Base-by-base conservation (phyloP, 2,797 vertebrate genomes). In the Channa striata region DNA sequence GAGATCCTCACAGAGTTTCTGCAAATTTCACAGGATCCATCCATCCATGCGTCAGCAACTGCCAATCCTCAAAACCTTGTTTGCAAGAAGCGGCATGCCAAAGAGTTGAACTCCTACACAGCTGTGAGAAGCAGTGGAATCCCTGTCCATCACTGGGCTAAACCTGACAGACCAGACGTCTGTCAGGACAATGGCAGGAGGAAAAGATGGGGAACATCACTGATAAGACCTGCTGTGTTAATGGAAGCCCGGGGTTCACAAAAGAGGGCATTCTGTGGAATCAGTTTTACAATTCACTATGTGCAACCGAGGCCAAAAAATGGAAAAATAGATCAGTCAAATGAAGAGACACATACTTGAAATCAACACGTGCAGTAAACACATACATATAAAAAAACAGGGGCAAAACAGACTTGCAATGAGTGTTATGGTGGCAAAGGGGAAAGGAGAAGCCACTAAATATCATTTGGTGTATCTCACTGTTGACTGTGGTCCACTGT, bases 391-490 rank as follows among this genome's bases (percentile, higher is more conserved):
- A 30, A 74, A 46, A 25, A 62, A 36, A n/a, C 3, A 43, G 57
- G 58, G n/a, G n/a, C 39, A 59, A 74, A 52, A 42, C 11, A 66
- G 61, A 70, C 1, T 62, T 69, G 49, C 43, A 74, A 64, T 73
- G 70, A 80, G 58, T 70, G 68, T 25, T 0, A 21, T 5, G 39
- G 37, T 53, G 43, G 0, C n/a, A 59, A 68, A 77, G 47, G 44
- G 13, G 36, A 52, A 75, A 48, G 20, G 30, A 66, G 47, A 57
- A 11, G 57, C 72, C 49, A 52, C 21, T 72, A 66, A 82, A 63
- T 83, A 74, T 81, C 74, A 79, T 61, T 74, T 11, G 7, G 48
- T 50, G 72, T 79, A 72, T 76, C 89, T 92, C 84, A 85, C 91
- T 77, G 57, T 78, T 81, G 59, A 80, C 74, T 59, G 52, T 1